phyloP scores from a whole-genome alignment of 2,888 invertebrate species.

The Dorcus parallelipipedus region DNA sequence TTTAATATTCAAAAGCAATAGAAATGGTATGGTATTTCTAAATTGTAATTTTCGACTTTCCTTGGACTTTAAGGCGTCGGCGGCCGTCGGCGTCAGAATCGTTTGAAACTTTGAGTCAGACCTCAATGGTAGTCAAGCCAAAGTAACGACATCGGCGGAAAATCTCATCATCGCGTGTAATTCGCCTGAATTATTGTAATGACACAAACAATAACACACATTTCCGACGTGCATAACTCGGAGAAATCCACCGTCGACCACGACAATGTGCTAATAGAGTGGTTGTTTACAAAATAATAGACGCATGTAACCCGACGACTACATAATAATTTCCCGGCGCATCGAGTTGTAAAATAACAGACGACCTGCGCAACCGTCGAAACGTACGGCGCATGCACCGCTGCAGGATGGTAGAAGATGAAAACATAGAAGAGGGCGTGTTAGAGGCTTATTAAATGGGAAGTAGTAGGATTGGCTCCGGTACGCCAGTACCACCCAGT shows the following conservation, averaged over 20 bases:
- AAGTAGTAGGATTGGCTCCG: conserved; percentile 24
- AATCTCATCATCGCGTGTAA: conserved; percentile 24
- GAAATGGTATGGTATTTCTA: too few species aligned
- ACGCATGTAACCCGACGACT: conserved; percentile 26
- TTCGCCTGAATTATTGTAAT: conserved; percentile 2
- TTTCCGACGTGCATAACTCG: neutral
- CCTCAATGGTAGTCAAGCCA: too few species aligned
- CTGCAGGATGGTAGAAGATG: conserved; percentile 25
- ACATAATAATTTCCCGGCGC: conserved; percentile 29
- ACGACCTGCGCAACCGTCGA: conserved; percentile 1
- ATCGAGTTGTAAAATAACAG: conserved; percentile 7
- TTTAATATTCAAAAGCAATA: too few species aligned
- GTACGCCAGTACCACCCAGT: conserved; percentile 20
- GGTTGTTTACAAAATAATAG: conserved; percentile 49
- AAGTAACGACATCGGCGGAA: neutral
- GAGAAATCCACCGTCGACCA: conserved; percentile 10
- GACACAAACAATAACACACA: conserved; percentile 7
- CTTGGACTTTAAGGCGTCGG: too few species aligned
- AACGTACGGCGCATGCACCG: conserved; percentile 32
- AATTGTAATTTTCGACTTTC: too few species aligned
- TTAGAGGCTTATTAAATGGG: conserved; percentile 40
- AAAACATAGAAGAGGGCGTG: conserved; percentile 37
- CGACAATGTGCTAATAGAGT: conserved; percentile 40
- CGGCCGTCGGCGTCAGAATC: too few species aligned
- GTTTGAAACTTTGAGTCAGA: too few species aligned